Base-by-base conservation (phyloP, 2,113 vertebrate genomes). In the Neogobius melanostomus region DNA sequence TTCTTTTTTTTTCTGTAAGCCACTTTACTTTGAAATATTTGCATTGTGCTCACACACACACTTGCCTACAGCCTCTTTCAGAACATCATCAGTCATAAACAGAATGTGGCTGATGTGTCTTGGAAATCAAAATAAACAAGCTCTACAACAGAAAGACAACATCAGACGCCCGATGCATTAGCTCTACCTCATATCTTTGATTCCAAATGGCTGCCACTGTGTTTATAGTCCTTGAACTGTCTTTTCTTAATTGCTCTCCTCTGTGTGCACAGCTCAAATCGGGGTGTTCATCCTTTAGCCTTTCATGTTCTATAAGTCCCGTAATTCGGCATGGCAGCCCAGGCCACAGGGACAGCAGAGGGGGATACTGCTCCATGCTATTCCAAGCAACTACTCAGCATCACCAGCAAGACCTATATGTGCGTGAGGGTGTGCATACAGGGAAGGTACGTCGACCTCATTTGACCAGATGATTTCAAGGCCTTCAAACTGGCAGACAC, bases 301-400 rank as follows among this genome's bases (percentile, higher is more conserved):
- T 84, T 87, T 81, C 77, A 89, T 77, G 84, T 89, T 85, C 68
- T 56, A 88, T 78, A 76, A 78, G 74, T 64, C 78, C 82, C 11
- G 54, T 89, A 84, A 89, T 86, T 84, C 81, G 74, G 64, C 51
- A 65, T 80, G 73, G 85, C 87, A 88, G 80, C 63, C 56, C 28
- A 57, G 73, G 79, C 82, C 69, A 84, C 46, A 43, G 84, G 83
- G 84, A 85, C 68, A 69, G 71, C 81, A 51, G 71, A 42, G 60
- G 36, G 28, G 7, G n/a, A 75, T 85, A 71, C 81, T 59, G 5
- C 71, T 81, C 74, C 71, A 84, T 8, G 72, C 82, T 81, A 81
- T 77, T 82, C 65, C 67, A 76, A 74, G 77, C 83, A 86, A 87
- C 85, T 86, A 88, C 83, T 76, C 71, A 54, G 59, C 70, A 83